Conservation (phyloP, 2,797 vertebrate genomes). For the Hydrocynus forskahlii region DNA sequence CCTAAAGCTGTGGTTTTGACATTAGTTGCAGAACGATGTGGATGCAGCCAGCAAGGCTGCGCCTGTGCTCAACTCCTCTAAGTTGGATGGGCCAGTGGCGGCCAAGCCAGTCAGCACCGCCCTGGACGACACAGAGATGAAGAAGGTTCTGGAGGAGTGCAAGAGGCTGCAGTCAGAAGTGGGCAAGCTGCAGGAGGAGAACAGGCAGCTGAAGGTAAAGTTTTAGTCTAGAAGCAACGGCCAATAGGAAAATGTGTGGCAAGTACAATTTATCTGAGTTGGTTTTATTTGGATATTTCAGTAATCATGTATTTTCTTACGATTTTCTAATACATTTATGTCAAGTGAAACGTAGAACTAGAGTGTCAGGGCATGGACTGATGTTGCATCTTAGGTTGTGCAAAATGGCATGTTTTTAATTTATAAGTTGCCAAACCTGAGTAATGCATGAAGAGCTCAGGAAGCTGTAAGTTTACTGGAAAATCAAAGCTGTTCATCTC, state of each 20-base stretch:
- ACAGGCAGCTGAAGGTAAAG: constrained; percentile 90
- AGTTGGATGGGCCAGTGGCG: constrained; percentile 77
- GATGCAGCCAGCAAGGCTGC: constrained; percentile 81
- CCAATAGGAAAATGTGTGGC: not conserved
- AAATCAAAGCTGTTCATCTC: no score
- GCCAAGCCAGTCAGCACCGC: constrained; percentile 79
- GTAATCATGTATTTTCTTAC: no score
- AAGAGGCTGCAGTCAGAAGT: constrained; percentile 91
- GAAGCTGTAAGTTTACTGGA: no score
- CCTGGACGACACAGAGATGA: constrained; percentile 87
- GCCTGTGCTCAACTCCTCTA: constrained; percentile 83
- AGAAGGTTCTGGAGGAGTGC: constrained; percentile 92
- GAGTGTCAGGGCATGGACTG: no score
- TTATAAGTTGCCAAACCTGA: no score
- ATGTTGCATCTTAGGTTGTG: no score
- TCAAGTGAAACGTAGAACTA: no score
- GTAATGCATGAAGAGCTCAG: no score
- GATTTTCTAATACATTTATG: no score
- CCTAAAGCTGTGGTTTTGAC: not conserved
- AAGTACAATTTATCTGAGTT: no score
- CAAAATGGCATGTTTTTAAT: no score
- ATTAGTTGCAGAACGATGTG: constrained; percentile 81
- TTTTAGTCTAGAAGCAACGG: constrained; percentile 55
- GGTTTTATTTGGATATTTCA: no score
- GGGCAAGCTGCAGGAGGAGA: constrained; percentile 90